Evolutionary conservation across 2,113 vertebrate species (phyloP).

Genomic region (Pollimyrus isidori): DNA sequence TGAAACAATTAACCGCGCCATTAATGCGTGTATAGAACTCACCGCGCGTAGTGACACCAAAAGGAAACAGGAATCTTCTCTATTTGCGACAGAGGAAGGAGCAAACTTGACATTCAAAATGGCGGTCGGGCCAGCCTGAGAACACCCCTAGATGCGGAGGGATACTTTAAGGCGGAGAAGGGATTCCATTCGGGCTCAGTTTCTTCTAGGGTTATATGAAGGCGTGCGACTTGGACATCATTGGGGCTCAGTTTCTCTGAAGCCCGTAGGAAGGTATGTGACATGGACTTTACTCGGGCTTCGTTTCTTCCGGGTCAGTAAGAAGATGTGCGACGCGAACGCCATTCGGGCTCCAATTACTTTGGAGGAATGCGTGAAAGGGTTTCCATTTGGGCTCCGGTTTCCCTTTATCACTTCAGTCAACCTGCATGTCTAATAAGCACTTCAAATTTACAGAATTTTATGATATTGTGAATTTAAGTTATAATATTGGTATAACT

Average conservation of each 20-base stretch:
- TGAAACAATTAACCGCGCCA: neutral
- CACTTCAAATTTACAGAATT: neutral
- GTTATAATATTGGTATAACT: neutral
- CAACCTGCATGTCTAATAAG: neutral
- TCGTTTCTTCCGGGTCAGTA: neutral
- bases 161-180: constrained; percentile 48
- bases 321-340: neutral
- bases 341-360: neutral
- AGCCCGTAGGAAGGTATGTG: neutral
- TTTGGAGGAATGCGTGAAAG: neutral
- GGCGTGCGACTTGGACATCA: neutral
- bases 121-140: constrained; percentile 80
- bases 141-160: constrained; percentile 86
- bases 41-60: constrained; percentile 74
- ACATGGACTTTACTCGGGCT: neutral
- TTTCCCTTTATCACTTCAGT: neutral
- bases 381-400: neutral
- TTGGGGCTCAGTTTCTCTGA: neutral
- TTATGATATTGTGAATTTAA: neutral
- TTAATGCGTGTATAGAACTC: constrained; percentile 50
- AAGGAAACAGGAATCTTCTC: constrained; percentile 73
- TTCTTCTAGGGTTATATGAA: neutral
- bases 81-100: constrained; percentile 74
- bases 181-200: constrained; percentile 14
- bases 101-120: constrained; percentile 95